These are phyloP conservation scores for Siderastrea radians DNA, from an alignment of 92 coral and sea anemone genomes.

Conservation along the genomic window DNA sequence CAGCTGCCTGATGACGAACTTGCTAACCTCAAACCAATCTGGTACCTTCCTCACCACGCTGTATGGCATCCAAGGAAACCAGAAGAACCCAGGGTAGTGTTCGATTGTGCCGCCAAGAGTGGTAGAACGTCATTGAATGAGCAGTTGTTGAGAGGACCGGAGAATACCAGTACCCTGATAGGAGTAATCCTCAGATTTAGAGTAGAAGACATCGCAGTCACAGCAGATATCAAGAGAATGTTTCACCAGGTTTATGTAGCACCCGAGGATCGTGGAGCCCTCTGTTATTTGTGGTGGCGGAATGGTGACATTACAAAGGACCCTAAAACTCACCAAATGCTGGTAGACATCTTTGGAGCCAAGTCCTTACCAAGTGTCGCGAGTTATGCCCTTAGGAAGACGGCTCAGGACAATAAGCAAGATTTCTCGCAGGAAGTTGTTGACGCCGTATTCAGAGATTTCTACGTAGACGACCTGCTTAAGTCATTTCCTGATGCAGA, in stretches of 20 bases:
- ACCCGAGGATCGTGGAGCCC: slow-evolving; percentile 78
- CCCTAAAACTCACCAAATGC: slow-evolving; percentile 63
- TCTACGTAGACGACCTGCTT: slow-evolving; percentile 61
- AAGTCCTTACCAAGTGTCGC: slow-evolving; percentile 65
- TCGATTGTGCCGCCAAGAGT: slow-evolving; percentile 74
- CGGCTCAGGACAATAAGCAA: slow-evolving; percentile 49
- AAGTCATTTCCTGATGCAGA: slow-evolving; percentile 36
- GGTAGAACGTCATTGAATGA: slow-evolving; percentile 73
- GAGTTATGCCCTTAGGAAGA: slow-evolving; percentile 51
- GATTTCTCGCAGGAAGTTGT: slow-evolving; percentile 45
- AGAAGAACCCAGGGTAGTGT: slow-evolving; percentile 78
- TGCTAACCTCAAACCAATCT: slow-evolving; percentile 63
- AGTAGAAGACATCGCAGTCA: slow-evolving; percentile 69
- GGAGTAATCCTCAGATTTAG: slow-evolving; percentile 73
- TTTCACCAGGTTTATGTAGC: slow-evolving; percentile 78
- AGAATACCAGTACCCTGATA: slow-evolving; percentile 72
- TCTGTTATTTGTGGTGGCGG: slow-evolving; percentile 85
- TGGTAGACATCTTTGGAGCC: slow-evolving; percentile 66
- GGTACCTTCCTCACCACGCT: slow-evolving; percentile 85
- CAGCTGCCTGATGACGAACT: slow-evolving; percentile 59
- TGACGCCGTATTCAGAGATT: slow-evolving; percentile 51
- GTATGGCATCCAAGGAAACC: slow-evolving; percentile 84
- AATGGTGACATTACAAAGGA: slow-evolving; percentile 56
- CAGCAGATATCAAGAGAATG: slow-evolving; percentile 74
- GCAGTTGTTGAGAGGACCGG: slow-evolving; percentile 74